Conservation (phyloP, 1,140 invertebrate species). For the Whitmania pigra region DNA sequence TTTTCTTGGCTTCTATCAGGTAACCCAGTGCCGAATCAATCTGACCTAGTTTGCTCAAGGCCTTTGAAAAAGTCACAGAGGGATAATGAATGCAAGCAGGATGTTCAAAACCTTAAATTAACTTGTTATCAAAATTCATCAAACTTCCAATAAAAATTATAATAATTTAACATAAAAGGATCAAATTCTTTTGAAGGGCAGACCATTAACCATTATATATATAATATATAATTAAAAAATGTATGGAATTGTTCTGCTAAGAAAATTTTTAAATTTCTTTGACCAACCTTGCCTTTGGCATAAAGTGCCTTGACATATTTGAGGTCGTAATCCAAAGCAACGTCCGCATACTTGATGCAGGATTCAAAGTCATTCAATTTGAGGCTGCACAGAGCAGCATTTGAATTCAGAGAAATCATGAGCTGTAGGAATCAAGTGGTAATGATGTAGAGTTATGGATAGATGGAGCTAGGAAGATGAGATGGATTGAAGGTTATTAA, state of each 20-base stretch:
- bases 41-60: not conserved
- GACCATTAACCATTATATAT: not conserved
- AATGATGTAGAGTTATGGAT: not conserved
- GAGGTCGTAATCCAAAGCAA: not conserved
- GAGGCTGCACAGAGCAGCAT: conserved; percentile 4
- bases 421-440: not conserved
- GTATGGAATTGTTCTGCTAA: not conserved
- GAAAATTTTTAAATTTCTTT: not conserved
- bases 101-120: too few species aligned
- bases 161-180: too few species aligned
- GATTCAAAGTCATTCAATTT: not conserved
- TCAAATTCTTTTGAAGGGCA: not conserved
- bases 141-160: too few species aligned
- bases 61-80: not conserved
- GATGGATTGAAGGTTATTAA: too few species aligned
- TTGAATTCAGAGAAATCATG: not conserved
- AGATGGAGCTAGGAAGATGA: not conserved
- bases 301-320: conserved; percentile 4
- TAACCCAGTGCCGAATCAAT: not conserved
- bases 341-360: not conserved
- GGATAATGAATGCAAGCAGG: too few species aligned
- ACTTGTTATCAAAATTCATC: too few species aligned
- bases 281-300: not conserved
- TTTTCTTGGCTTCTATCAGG: conserved; percentile 2
- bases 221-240: not conserved